Evolutionary conservation across 2,113 vertebrate genomes (phyloP).

Genomic region (Arenaria interpres): DNA sequence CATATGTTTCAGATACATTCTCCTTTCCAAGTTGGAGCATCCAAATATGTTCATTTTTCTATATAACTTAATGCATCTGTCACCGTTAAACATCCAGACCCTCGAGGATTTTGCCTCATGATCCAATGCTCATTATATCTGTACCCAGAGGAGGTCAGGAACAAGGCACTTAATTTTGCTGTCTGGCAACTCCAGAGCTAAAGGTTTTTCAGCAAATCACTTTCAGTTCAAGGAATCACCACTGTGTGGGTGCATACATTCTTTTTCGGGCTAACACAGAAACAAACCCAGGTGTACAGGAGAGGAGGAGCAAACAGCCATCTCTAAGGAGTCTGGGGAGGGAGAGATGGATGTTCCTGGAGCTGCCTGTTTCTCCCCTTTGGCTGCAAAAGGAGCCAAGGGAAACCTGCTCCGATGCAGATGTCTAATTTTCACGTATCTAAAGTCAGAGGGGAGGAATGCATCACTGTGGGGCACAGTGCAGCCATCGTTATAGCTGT

Average conservation of each 20-base stretch:
- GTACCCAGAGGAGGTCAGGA: background rate
- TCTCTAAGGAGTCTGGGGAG: background rate
- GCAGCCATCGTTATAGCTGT: background rate
- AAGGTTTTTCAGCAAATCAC: background rate
- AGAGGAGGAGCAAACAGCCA: background rate
- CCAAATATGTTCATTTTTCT: background rate
- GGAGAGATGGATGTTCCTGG: background rate
- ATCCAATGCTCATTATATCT: background rate
- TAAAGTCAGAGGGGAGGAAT: background rate
- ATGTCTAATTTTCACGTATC: background rate
- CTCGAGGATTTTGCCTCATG: background rate
- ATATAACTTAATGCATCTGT: background rate
- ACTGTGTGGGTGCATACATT: fast-evolving
- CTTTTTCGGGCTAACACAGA: background rate
- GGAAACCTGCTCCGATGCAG: background rate
- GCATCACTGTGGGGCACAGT: background rate
- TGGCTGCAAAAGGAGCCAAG: background rate
- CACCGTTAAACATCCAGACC: background rate
- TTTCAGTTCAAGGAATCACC: background rate
- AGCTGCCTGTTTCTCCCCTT: background rate
- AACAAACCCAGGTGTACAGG: background rate
- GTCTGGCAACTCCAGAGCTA: background rate
- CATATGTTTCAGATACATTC: background rate
- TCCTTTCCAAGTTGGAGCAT: background rate
- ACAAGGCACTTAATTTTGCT: background rate